Conservation (phyloP, 2,797 vertebrate genomes). For the Schizopygopsis pylzovi region DNA sequence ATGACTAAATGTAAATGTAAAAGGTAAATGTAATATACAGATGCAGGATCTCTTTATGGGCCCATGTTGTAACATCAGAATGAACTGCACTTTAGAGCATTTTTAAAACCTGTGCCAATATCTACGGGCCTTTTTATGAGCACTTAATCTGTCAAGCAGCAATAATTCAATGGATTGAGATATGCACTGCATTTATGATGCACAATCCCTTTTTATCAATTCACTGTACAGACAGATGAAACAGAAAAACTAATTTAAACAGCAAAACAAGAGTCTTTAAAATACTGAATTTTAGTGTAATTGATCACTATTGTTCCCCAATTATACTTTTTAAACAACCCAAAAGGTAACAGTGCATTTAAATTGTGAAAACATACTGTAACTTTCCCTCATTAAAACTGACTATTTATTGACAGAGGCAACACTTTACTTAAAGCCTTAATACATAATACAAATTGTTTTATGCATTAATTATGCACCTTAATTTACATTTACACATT, state of each 20-base stretch:
- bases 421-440: neutral
- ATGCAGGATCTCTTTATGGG: slow-evolving; percentile 10
- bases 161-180: slow-evolving; percentile 58
- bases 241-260: neutral
- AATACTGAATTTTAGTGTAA: neutral
- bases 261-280: neutral
- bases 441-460: neutral
- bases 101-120: slow-evolving; percentile 51
- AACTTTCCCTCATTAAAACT: neutral
- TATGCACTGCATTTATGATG: slow-evolving; percentile 39
- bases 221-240: neutral
- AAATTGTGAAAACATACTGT: neutral
- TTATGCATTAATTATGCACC: neutral
- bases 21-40: neutral
- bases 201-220: slow-evolving; percentile 49
- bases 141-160: slow-evolving; percentile 70
- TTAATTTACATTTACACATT: too few species aligned
- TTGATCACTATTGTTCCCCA: neutral
- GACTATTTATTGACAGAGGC: neutral
- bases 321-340: neutral
- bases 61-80: slow-evolving; percentile 5
- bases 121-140: slow-evolving; percentile 54
- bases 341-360: neutral
- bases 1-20: too few species aligned
- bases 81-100: slow-evolving; percentile 31